Evolutionary conservation across 2,797 vertebrate species (phyloP), one percentile per base, ranked within the genome.

Genomic region (Sorex maritimensis): DNA sequence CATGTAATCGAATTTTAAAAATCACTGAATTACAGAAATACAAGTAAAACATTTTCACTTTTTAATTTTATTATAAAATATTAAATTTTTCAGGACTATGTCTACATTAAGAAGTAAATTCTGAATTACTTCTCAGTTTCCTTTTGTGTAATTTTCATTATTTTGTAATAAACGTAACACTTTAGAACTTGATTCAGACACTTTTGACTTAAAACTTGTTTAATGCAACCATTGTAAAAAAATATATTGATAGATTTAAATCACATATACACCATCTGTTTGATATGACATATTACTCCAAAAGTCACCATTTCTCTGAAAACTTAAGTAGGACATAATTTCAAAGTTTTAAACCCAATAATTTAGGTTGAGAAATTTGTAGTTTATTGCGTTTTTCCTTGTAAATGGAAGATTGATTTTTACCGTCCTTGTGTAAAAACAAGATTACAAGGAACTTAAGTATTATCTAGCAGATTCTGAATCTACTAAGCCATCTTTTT

Each of bases 341-440:
- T 82, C 5, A 75, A 95, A 95, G 74, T 92, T 92, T 52, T 90
- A 75, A 91, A 65, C 63, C 63, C 81, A 46, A 28, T 82, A 93
- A 87, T 8, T 88, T 86, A 85, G 81, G 82, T 46, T 72, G 88
- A 91, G 87, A 86, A 95, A 94, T 61, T 77, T 93, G 86, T 38
- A 77, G 78, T 89, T 87, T 44, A 86, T 91, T 94, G 81, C 24
- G 5, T 68, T 89, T 92, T 93, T 85, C 78, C 81, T 89, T 80
- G 86, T 94, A 92, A 96, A 91, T 19, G 30, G 41, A 89, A 95
- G 94, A 96, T 94, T 91, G 92, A 95, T 97, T 95, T 52, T 95
- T 93, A 82, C 63, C 87, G 81, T 91, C 69, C 55, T 2, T 83
- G 86, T 92, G 78, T 91, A 85, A 92, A 96, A 86, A 74, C 46